Conservation (phyloP, 2,888 invertebrate genomes). For the Catocala nupta region DNA sequence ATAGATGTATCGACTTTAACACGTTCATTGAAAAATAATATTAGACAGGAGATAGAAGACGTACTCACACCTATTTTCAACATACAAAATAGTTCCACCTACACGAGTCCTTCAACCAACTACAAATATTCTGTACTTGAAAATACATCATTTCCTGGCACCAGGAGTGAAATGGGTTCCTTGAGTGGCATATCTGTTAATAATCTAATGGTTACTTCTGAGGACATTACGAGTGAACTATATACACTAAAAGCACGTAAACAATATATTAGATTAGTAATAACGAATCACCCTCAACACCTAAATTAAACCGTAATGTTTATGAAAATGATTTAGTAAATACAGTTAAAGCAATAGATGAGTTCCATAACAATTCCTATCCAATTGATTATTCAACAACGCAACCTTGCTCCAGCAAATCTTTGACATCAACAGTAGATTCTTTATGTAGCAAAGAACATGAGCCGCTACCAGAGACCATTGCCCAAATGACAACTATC, state of each 20-base stretch:
- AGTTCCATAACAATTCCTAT: conserved; percentile 8
- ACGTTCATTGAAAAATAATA: background rate
- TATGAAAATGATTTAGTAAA: conserved; percentile 1
- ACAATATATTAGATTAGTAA: background rate
- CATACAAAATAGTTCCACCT: background rate
- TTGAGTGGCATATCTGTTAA: conserved; percentile 4
- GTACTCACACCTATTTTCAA: conserved; percentile 2
- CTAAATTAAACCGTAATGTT: conserved; percentile 1
- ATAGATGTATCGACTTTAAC: background rate
- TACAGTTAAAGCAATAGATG: conserved; percentile 3
- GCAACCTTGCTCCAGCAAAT: conserved; percentile 6
- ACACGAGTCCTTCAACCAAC: conserved; percentile 5
- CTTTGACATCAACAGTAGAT: conserved; percentile 2
- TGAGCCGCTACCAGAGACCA: conserved; percentile 1
- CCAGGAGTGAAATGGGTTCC: conserved; percentile 4
- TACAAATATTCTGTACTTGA: conserved; percentile 5
- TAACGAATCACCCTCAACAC: background rate
- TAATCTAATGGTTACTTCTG: background rate
- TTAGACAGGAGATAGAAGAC: background rate
- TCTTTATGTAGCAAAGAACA: background rate
- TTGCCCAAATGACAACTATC: background rate
- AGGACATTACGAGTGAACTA: background rate
- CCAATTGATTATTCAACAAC: conserved; percentile 4
- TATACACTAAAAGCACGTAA: background rate
- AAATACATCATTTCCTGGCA: conserved; percentile 5